These are phyloP conservation scores for Malaclemys terrapin DNA, from an alignment of 2,113 vertebrate species.

Conservation along the genomic window DNA sequence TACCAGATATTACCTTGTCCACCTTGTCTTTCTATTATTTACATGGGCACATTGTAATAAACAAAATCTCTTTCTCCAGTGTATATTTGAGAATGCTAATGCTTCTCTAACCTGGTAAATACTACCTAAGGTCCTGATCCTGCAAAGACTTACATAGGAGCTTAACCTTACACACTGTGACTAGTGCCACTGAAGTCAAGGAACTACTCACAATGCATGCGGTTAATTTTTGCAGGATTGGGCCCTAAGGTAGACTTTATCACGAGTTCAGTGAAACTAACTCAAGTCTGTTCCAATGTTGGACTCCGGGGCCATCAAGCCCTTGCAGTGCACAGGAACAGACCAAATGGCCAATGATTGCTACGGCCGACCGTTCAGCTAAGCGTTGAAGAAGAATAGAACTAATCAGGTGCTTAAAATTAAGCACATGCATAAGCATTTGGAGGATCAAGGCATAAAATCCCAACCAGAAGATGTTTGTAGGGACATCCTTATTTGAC, in stretches of 20 bases:
- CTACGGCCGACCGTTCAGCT: too few relatives aligned
- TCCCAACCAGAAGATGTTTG: background rate
- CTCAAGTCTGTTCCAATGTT: too few relatives aligned
- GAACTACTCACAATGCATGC: background rate
- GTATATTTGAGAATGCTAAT: background rate
- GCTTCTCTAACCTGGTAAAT: background rate
- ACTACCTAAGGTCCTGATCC: background rate
- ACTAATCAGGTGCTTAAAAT: conserved; percentile 11
- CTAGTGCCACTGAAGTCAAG: background rate
- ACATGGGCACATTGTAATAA: conserved; percentile 1
- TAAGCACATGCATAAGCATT: background rate
- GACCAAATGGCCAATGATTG: too few relatives aligned
- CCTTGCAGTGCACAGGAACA: too few relatives aligned
- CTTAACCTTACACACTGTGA: background rate
- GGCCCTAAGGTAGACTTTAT: background rate
- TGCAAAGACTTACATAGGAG: background rate
- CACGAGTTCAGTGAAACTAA: background rate
- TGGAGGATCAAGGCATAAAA: background rate
- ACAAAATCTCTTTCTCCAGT: background rate
- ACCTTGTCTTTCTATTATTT: conserved; percentile 1
- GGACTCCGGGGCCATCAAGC: too few relatives aligned
- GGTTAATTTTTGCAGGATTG: background rate
- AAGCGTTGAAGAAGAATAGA: background rate
- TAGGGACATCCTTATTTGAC: background rate
- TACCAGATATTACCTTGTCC: background rate